Percentiles rank a stretch among this genome's conserved stretches.
Conservation (phyloP, 2,113 vertebrate species). For the Eonycteris spelaea region DNA sequence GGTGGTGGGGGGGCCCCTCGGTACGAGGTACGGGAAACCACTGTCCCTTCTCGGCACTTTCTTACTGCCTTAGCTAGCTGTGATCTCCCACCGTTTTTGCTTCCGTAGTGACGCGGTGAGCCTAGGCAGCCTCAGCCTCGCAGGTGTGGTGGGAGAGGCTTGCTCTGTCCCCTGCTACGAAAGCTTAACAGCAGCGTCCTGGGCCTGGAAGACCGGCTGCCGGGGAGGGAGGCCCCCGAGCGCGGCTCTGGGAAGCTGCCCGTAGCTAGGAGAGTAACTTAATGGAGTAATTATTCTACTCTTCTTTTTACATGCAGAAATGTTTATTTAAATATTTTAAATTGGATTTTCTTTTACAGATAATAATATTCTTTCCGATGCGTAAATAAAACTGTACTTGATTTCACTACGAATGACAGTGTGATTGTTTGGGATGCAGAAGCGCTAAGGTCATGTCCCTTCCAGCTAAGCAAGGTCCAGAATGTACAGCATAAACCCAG, state of each 20-base stretch:
- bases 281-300: constrained; percentile 57
- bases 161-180: not conserved
- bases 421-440: not conserved
- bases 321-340: constrained; percentile 71
- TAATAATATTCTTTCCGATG: constrained; percentile 56
- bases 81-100: not conserved
- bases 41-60: not conserved
- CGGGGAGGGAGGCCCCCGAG: not conserved
- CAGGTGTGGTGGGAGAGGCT: not conserved
- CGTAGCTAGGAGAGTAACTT: constrained; percentile 6
- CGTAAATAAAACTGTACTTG: constrained; percentile 68
- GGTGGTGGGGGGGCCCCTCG: not conserved
- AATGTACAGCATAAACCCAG: fast-evolving
- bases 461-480: fast-evolving
- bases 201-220: not conserved
- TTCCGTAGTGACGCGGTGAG: not conserved
- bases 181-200: not conserved
- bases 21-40: fast-evolving
- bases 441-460: too few relatives aligned
- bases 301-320: constrained; percentile 70
- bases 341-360: constrained; percentile 65
- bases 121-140: not conserved
- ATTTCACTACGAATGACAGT: not conserved
- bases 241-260: not conserved
- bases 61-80: constrained; percentile 49